Evolutionary conservation across 2,797 vertebrate species (phyloP).

Genomic region (Apogon talboti): DNA sequence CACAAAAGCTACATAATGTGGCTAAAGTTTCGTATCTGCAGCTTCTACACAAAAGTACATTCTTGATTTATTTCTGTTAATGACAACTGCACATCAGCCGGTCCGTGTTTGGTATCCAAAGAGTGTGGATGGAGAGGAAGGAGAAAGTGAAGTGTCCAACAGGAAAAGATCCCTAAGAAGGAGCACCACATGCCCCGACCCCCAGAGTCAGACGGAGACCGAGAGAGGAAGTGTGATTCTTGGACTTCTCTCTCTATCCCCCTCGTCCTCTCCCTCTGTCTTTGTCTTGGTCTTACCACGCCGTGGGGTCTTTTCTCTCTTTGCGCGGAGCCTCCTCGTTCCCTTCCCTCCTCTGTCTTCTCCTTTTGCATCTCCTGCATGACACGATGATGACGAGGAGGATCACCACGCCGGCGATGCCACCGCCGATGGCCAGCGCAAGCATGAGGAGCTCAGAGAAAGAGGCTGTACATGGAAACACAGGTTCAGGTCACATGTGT

Average conservation of each 20-base stretch:
- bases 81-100: slow-evolving; percentile 41
- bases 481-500: neutral
- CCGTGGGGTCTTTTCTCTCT: slow-evolving; percentile 79
- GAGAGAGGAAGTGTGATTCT: slow-evolving; percentile 43
- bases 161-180: slow-evolving; percentile 54
- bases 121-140: slow-evolving; percentile 33
- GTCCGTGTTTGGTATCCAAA: slow-evolving; percentile 57
- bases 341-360: slow-evolving; percentile 52
- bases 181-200: slow-evolving; percentile 48
- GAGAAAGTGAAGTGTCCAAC: slow-evolving; percentile 56
- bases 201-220: slow-evolving; percentile 51
- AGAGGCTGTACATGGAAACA: slow-evolving; percentile 71
- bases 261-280: slow-evolving; percentile 36
- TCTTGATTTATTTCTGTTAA: slow-evolving; percentile 36
- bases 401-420: slow-evolving; percentile 83
- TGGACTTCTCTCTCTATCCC: slow-evolving; percentile 35
- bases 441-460: slow-evolving; percentile 90
- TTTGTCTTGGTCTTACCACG: slow-evolving; percentile 73
- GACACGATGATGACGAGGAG: slow-evolving; percentile 80
- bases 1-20: slow-evolving; percentile 28
- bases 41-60: slow-evolving; percentile 53
- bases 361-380: slow-evolving; percentile 81
- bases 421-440: slow-evolving; percentile 85
- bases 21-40: slow-evolving; percentile 38
- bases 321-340: slow-evolving; percentile 65